Conservation (phyloP, 2,888 invertebrate genomes). For the Nomada ferruginata region DNA sequence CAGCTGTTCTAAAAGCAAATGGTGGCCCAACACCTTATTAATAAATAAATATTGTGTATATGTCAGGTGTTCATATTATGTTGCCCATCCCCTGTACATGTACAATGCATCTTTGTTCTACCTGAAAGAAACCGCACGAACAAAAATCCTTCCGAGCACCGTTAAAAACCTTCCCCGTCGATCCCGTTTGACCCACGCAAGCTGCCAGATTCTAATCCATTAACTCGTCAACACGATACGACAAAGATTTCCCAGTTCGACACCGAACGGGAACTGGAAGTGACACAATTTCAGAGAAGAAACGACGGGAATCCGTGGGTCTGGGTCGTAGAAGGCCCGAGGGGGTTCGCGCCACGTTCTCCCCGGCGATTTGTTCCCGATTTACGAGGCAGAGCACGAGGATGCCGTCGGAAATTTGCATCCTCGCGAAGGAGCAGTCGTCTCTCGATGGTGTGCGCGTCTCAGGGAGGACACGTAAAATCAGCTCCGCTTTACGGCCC, state of each 20-base stretch:
- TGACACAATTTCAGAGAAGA: slow-evolving; percentile 49
- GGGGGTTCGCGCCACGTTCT: slow-evolving; percentile 24
- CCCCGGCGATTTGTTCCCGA: slow-evolving; percentile 60
- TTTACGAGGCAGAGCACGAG: slow-evolving; percentile 46
- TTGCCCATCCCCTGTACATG: too few relatives aligned
- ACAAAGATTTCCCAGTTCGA: slow-evolving; percentile 40
- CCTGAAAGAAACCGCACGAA: neutral
- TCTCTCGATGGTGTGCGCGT: slow-evolving; percentile 27
- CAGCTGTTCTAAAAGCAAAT: too few relatives aligned
- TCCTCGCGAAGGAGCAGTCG: slow-evolving; percentile 28
- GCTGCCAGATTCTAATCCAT: slow-evolving; percentile 27
- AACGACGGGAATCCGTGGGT: slow-evolving; percentile 39
- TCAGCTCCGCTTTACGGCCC: slow-evolving; percentile 57
- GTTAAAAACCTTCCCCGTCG: neutral
- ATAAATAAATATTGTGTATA: too few relatives aligned
- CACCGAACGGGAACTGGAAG: slow-evolving; percentile 30
- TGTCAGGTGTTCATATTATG: too few relatives aligned
- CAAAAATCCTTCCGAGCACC: too few relatives aligned
- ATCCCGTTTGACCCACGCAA: neutral
- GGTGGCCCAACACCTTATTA: too few relatives aligned
- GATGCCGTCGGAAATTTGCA: slow-evolving; percentile 60
- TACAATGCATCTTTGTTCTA: neutral
- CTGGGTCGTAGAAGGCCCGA: slow-evolving; percentile 9
- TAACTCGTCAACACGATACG: slow-evolving; percentile 30
- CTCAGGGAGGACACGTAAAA: slow-evolving; percentile 44